Conservation (phyloP, 2,888 invertebrate genomes). For the Boloria euphrosyne region DNA sequence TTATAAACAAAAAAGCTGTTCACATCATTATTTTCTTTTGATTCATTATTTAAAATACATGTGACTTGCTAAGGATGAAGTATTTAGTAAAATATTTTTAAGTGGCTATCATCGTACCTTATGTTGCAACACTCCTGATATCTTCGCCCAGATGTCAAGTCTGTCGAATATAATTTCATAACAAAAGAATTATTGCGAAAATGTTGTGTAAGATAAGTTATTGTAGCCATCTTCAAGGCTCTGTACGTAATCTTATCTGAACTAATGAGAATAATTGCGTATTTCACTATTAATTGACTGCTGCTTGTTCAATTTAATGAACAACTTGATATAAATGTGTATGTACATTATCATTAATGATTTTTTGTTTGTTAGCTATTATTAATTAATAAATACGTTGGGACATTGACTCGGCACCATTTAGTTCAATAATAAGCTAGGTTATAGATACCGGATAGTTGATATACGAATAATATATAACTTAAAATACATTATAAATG, state of each 20-base stretch:
- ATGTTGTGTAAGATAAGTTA: slow-evolving; percentile 5
- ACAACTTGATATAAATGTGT: background rate
- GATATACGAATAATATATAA: no score
- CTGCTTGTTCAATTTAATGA: background rate
- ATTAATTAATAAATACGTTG: no score
- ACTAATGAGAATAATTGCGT: background rate
- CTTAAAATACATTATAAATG: no score
- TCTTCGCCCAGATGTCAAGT: slow-evolving; percentile 1
- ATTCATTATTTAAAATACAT: no score
- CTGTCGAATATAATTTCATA: slow-evolving; percentile 25
- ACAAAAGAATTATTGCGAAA: slow-evolving; percentile 21
- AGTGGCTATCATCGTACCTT: background rate
- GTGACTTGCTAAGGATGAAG: background rate
- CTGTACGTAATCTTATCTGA: background rate
- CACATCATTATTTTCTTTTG: no score
- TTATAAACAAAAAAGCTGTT: no score
- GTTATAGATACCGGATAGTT: no score
- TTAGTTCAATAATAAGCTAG: no score
- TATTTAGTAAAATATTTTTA: background rate
- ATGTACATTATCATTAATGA: no score
- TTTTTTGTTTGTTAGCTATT: no score
- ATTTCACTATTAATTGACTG: background rate
- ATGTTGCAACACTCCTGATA: slow-evolving; percentile 1
- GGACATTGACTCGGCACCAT: no score
- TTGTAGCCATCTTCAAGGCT: background rate